Evolutionary conservation across 2,797 vertebrate genomes (phyloP).

Genomic region (Scomberomorus guttatus): DNA sequence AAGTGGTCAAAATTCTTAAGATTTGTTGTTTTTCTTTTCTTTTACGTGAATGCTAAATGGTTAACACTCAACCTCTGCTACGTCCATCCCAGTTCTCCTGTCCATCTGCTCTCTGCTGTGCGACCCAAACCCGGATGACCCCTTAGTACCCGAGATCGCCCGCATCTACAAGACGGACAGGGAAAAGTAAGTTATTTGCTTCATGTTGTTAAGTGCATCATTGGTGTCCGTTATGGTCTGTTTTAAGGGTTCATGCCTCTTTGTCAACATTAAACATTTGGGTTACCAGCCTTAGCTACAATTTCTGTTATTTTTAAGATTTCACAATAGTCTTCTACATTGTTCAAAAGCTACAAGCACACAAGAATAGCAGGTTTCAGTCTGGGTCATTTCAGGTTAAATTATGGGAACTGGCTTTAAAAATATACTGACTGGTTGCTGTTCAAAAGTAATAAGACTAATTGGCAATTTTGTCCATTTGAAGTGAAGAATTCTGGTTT

Average conservation of each 20-base stretch:
- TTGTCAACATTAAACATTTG: not conserved
- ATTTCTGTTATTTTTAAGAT: too few relatives aligned
- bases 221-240: not conserved
- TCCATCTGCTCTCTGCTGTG: conserved; percentile 99
- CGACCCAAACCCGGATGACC: conserved; percentile 99
- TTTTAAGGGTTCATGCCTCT: not conserved
- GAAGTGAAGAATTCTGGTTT: not conserved
- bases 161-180: conserved; percentile 99
- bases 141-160: conserved; percentile 99
- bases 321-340: not conserved
- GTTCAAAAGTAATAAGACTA: not conserved
- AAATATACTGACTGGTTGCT: not conserved
- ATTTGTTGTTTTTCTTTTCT: conserved; percentile 15
- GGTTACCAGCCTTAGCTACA: not conserved
- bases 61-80: not conserved
- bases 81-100: conserved; percentile 91
- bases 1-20: not conserved
- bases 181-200: conserved; percentile 91
- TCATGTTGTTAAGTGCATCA: not conserved
- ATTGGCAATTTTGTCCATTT: not conserved
- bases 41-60: conserved; percentile 1
- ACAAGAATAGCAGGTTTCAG: too few relatives aligned
- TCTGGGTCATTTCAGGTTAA: too few relatives aligned
- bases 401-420: not conserved
- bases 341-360: too few relatives aligned